phyloP scores from a whole-genome alignment of 2,888 invertebrate species.

The Uloborus plumipes region DNA sequence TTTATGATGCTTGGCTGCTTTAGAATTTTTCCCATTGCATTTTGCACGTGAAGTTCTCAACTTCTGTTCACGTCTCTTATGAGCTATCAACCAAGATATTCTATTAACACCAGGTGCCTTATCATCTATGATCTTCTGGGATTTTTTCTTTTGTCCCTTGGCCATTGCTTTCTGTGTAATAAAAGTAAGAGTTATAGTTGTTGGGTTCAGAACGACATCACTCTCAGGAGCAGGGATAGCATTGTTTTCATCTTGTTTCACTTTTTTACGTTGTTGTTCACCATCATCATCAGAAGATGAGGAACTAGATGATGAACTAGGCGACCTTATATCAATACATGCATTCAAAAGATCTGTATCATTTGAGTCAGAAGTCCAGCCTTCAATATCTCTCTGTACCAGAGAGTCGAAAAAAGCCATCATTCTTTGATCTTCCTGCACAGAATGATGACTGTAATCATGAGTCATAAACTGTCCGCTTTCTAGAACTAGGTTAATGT shows the following conservation, averaged over 20 bases:
- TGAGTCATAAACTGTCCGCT: constrained; percentile 86
- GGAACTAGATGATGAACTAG: constrained; percentile 21
- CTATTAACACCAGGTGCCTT: constrained; percentile 20
- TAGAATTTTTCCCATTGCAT: background rate
- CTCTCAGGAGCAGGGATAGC: constrained; percentile 1
- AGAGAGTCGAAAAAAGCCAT: constrained; percentile 96
- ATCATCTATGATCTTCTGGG: background rate
- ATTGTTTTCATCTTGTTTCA: background rate
- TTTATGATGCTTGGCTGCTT: background rate
- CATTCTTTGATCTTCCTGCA: constrained; percentile 92
- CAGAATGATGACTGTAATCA: constrained; percentile 89
- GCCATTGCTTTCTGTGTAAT: background rate
- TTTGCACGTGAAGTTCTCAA: constrained; percentile 21
- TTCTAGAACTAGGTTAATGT: constrained; percentile 83
- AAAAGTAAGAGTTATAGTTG: background rate
- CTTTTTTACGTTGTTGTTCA: background rate
- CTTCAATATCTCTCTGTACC: constrained; percentile 90
- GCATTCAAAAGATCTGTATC: constrained; percentile 34
- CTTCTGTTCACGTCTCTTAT: constrained; percentile 45
- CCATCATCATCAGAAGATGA: constrained; percentile 32
- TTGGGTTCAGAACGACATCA: background rate
- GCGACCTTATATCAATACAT: constrained; percentile 37
- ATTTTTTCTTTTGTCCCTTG: background rate
- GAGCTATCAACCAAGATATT: constrained; percentile 58
- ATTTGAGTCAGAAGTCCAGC: constrained; percentile 73